Percentiles rank a stretch among this genome's conserved stretches.
These are phyloP conservation scores for Solea solea DNA, from an alignment of 2,113 vertebrate genomes.

Conservation along the genomic window DNA sequence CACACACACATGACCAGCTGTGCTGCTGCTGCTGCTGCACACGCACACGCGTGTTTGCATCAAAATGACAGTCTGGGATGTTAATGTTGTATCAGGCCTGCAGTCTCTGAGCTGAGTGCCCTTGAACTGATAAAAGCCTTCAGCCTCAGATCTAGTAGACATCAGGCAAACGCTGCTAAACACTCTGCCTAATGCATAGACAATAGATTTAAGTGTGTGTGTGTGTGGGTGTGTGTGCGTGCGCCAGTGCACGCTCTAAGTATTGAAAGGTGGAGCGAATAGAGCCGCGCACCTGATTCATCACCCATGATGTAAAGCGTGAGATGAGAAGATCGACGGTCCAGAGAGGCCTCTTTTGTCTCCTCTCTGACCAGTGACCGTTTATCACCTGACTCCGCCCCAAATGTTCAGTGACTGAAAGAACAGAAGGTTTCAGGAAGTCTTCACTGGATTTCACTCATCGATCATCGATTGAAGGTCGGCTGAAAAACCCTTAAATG, in stretches of 20 bases:
- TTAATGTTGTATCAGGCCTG: conserved; percentile 52
- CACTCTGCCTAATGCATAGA: conserved; percentile 59
- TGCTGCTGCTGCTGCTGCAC: conserved; percentile 12
- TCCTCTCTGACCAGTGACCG: neutral
- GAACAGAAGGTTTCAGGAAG: too few relatives aligned
- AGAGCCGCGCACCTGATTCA: conserved; percentile 31
- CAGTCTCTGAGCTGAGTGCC: conserved; percentile 52
- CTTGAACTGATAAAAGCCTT: conserved; percentile 69
- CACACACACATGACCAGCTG: conserved; percentile 28
- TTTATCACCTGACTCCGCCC: too few relatives aligned
- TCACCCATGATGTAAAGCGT: conserved; percentile 34
- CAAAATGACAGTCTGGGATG: conserved; percentile 57
- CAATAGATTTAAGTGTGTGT: conserved; percentile 36
- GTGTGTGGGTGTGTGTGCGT: neutral
- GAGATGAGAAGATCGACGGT: conserved; percentile 31
- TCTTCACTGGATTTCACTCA: too few relatives aligned
- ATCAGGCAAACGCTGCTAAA: conserved; percentile 47
- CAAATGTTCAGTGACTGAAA: too few relatives aligned
- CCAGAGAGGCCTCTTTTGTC: conserved; percentile 1
- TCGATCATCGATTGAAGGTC: too few relatives aligned
- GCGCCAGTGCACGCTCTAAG: conserved; percentile 12
- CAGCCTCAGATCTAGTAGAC: conserved; percentile 62
- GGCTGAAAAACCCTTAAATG: too few relatives aligned
- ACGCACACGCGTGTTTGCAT: conserved; percentile 44
- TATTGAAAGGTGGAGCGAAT: conserved; percentile 24